A percentile compares a stretch with the other conserved stretches of the same genome.
These are phyloP conservation scores for Galagoides demidoff DNA, from an alignment of 2,797 vertebrate species.

Conservation along the genomic window DNA sequence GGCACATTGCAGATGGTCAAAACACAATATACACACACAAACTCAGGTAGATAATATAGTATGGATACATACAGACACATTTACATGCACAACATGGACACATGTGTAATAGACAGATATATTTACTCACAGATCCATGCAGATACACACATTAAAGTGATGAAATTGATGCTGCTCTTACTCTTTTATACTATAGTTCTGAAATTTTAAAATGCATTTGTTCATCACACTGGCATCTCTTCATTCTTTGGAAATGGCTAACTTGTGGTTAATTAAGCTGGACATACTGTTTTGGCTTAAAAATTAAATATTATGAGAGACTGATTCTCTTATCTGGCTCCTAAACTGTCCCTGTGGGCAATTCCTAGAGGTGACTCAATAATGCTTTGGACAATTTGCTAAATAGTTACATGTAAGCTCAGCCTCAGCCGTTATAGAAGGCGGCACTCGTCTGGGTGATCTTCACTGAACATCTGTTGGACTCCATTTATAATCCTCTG, in stretches of 20 bases:
- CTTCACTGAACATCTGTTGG: not conserved
- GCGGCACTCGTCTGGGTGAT: too few species aligned
- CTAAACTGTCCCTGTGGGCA: not conserved
- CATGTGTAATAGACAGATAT: rapidly evolving
- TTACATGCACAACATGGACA: not conserved
- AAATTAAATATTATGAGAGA: not conserved
- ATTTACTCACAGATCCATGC: not conserved
- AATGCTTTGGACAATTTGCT: not conserved
- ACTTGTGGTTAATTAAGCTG: not conserved
- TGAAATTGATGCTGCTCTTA: not conserved
- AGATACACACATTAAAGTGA: not conserved
- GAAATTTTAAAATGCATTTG: not conserved
- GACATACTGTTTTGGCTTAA: not conserved
- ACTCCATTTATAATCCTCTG: not conserved
- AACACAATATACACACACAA: not conserved
- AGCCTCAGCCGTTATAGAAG: not conserved
- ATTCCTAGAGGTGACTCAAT: not conserved
- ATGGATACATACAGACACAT: not conserved
- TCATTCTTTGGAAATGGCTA: not conserved
- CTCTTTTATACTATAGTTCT: not conserved
- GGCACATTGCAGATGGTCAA: not conserved
- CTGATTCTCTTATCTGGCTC: not conserved
- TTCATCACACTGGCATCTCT: not conserved
- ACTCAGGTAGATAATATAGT: not conserved
- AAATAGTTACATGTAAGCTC: not conserved